phyloP scores from a whole-genome alignment of 2,888 invertebrate species.

The Chalcis sispes region DNA sequence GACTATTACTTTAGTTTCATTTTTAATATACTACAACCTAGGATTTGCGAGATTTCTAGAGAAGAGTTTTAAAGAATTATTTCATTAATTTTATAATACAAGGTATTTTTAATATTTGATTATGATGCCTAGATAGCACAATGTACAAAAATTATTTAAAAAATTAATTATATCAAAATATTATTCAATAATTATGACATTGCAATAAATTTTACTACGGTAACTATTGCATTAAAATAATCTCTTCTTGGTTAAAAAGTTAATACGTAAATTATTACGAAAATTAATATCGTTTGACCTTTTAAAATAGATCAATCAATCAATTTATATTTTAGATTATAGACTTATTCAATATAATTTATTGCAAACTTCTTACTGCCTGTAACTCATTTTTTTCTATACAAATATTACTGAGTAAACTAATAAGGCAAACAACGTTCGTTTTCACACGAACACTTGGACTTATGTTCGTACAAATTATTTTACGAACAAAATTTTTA shows the following conservation, averaged over 20 bases:
- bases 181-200: constrained; percentile 12
- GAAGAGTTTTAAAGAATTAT: constrained; percentile 12
- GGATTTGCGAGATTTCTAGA: constrained; percentile 17
- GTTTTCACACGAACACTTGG: constrained; percentile 43
- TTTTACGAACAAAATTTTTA: constrained; percentile 36
- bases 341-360: constrained; percentile 36
- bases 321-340: constrained; percentile 34
- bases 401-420: constrained; percentile 41
- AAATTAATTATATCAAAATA: constrained; percentile 45
- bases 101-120: too few species aligned
- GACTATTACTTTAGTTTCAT: constrained; percentile 4
- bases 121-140: too few species aligned
- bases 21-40: constrained; percentile 28
- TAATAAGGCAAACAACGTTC: constrained; percentile 54
- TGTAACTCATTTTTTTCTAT: constrained; percentile 44
- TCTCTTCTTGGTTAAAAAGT: constrained; percentile 34
- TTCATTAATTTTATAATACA: constrained; percentile 12
- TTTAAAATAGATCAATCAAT: constrained; percentile 20
- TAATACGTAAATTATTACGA: constrained; percentile 25
- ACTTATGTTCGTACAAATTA: constrained; percentile 48
- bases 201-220: constrained; percentile 30
- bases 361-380: constrained; percentile 42
- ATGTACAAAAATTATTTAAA: constrained; percentile 38
- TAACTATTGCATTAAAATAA: constrained; percentile 35
- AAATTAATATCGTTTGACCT: not conserved